phyloP scores from a whole-genome alignment of 2,888 invertebrate species.

The Thecocarcelia acutangulata region DNA sequence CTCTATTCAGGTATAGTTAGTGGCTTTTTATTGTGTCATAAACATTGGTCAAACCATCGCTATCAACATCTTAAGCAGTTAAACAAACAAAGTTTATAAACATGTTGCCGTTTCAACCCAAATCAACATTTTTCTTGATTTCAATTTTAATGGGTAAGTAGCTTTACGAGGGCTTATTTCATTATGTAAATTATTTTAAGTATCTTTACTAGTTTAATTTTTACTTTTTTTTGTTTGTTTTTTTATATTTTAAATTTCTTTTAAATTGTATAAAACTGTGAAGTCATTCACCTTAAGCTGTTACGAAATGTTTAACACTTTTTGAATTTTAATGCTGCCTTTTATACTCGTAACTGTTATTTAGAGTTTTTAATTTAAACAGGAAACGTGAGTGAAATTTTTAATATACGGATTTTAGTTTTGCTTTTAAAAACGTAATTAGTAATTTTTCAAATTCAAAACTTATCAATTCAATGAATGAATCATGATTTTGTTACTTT shows the following conservation, averaged over 20 bases:
- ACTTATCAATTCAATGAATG: too few relatives aligned
- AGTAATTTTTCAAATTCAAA: background rate
- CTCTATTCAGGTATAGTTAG: background rate
- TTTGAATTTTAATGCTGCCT: slow-evolving; percentile 8
- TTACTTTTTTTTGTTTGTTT: too few relatives aligned
- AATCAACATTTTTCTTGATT: slow-evolving; percentile 57
- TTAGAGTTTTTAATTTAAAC: slow-evolving; percentile 6
- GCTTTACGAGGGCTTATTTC: background rate
- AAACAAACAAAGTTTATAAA: slow-evolving; percentile 48
- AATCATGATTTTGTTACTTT: too few relatives aligned
- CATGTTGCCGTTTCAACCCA: slow-evolving; percentile 69
- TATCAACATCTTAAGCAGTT: slow-evolving; percentile 26
- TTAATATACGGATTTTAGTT: background rate
- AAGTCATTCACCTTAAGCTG: slow-evolving; percentile 53
- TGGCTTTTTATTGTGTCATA: slow-evolving; percentile 36
- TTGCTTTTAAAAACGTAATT: background rate
- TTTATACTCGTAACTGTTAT: slow-evolving; percentile 2
- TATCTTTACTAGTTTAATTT: slow-evolving; percentile 17
- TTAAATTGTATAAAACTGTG: slow-evolving; percentile 25
- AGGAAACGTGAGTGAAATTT: slow-evolving; percentile 56
- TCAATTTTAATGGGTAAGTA: slow-evolving; percentile 71
- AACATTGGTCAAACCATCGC: slow-evolving; percentile 2
- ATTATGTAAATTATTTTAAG: slow-evolving; percentile 25
- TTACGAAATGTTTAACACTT: slow-evolving; percentile 40
- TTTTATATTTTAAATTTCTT: slow-evolving; percentile 14